These are phyloP conservation scores for Drosophila biarmipes DNA, from an alignment of 1,140 invertebrate genomes.

Conservation along the genomic window DNA sequence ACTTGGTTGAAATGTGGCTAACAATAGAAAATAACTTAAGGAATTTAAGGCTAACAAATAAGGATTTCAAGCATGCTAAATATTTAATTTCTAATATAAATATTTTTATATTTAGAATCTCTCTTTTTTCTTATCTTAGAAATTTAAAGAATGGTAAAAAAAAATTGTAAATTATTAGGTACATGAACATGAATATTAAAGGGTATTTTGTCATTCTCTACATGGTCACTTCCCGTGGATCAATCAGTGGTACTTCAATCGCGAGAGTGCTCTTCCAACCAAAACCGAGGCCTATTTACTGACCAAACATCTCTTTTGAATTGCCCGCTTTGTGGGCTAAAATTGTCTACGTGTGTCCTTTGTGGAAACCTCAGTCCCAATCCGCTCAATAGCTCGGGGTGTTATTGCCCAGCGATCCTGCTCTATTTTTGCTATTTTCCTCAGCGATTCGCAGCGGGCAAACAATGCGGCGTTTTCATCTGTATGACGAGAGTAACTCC, in stretches of 20 bases:
- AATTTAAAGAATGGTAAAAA: too few species aligned
- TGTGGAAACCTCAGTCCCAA: conserved; percentile 33
- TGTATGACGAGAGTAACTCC: conserved; percentile 59
- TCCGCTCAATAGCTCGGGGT: conserved; percentile 26
- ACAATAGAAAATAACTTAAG: too few species aligned
- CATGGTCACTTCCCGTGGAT: not conserved
- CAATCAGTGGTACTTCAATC: conserved; percentile 17
- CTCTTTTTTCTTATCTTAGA: too few species aligned
- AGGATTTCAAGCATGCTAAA: too few species aligned
- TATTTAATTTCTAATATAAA: too few species aligned
- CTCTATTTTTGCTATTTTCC: conserved; percentile 30
- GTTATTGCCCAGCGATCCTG: conserved; percentile 46
- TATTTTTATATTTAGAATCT: too few species aligned
- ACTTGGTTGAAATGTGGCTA: too few species aligned
- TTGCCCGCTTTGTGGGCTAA: conserved; percentile 31
- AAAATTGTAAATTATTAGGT: too few species aligned
- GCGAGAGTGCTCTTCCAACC: not conserved
- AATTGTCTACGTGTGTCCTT: conserved; percentile 70
- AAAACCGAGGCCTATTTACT: conserved; percentile 38
- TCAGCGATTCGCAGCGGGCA: conserved; percentile 22
- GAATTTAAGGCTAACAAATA: too few species aligned
- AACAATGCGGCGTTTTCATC: conserved; percentile 54
- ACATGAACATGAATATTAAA: not conserved
- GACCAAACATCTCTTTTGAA: conserved; percentile 64
- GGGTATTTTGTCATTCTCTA: not conserved